A percentile compares a stretch with the other conserved stretches of the same genome.
Evolutionary conservation across 2,797 vertebrate species (phyloP).

Genomic region (Helarctos malayanus): DNA sequence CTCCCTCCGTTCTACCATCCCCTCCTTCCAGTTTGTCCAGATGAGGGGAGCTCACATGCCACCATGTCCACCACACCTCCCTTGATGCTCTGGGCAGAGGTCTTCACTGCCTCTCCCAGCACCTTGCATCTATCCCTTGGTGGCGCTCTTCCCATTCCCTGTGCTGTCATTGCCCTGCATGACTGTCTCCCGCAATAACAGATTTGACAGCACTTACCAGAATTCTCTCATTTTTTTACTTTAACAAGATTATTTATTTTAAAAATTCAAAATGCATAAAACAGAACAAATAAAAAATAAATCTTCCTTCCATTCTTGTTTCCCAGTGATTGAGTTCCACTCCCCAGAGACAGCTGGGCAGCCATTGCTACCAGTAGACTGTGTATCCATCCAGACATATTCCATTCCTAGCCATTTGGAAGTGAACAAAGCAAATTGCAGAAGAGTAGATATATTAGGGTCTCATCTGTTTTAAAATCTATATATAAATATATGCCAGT

Average conservation of each 20-base stretch:
- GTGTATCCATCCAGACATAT: neutral
- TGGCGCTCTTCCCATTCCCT: neutral
- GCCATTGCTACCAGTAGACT: neutral
- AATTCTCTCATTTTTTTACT: conserved; percentile 8
- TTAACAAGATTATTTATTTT: conserved; percentile 51
- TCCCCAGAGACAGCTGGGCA: neutral
- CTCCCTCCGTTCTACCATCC: fast-evolving
- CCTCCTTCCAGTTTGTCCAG: neutral
- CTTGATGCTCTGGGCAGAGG: neutral
- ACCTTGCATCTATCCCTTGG: neutral
- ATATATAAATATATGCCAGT: neutral
- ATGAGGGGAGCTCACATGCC: neutral
- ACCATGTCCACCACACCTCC: neutral
- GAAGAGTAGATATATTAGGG: neutral
- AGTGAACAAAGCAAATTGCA: neutral
- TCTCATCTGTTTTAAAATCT: neutral
- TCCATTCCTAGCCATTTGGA: neutral
- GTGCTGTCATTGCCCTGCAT: neutral
- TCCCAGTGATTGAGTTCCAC: neutral
- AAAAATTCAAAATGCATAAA: conserved; percentile 47
- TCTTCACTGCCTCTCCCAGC: neutral
- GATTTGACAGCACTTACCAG: neutral
- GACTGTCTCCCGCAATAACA: neutral
- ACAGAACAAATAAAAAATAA: conserved; percentile 53
- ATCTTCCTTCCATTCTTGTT: neutral